phyloP scores from a whole-genome alignment of 1,140 invertebrate genomes.

The Watersipora subatra region DNA sequence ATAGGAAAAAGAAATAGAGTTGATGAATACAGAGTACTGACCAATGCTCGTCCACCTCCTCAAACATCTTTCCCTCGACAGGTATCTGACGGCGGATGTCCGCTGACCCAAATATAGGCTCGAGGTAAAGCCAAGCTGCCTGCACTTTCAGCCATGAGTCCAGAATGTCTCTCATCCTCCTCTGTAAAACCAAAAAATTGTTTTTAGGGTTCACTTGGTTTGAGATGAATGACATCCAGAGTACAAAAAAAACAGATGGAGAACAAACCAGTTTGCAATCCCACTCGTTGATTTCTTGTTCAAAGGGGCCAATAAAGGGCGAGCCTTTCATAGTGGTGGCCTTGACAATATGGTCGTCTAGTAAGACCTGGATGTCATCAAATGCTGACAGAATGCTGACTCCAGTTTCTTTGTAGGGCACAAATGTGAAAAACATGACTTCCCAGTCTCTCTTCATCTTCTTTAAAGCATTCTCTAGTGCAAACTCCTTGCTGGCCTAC shows the following conservation, averaged over 20 bases:
- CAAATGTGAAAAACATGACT: constrained; percentile 32
- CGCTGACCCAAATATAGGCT: constrained; percentile 40
- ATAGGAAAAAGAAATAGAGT: no score
- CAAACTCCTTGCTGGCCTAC: constrained; percentile 40
- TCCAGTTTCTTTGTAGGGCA: constrained; percentile 47
- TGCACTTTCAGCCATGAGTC: constrained; percentile 43
- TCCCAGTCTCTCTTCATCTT: constrained; percentile 41
- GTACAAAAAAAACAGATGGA: background rate
- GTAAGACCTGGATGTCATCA: constrained; percentile 37
- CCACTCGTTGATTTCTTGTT: constrained; percentile 46
- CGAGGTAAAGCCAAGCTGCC: constrained; percentile 44
- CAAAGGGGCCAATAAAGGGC: constrained; percentile 40
- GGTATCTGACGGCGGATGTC: constrained; percentile 41
- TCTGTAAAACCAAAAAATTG: constrained; percentile 20
- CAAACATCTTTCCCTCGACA: constrained; percentile 39
- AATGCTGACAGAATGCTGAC: constrained; percentile 34
- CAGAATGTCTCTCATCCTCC: constrained; percentile 41
- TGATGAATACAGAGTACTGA: constrained; percentile 12
- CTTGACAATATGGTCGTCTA: constrained; percentile 43
- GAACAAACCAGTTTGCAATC: constrained; percentile 27
- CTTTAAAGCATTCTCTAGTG: constrained; percentile 36
- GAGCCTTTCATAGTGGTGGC: constrained; percentile 41
- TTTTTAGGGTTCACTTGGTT: background rate
- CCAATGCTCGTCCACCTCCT: constrained; percentile 37
- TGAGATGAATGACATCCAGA: background rate